A percentile compares a stretch with the other conserved stretches of the same genome.
These are phyloP conservation scores for Hycleus cichorii DNA, from an alignment of 1,140 invertebrate genomes.

Conservation along the genomic window DNA sequence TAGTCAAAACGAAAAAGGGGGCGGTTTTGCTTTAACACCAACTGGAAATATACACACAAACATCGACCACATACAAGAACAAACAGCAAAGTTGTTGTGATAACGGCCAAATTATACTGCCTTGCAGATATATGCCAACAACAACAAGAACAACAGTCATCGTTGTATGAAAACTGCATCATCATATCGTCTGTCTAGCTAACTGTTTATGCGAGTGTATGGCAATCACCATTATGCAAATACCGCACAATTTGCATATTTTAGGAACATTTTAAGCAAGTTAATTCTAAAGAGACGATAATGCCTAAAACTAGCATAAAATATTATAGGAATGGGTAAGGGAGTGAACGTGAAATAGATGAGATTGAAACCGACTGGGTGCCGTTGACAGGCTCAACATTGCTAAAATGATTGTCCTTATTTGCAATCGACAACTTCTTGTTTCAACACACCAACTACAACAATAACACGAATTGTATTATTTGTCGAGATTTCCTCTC, in stretches of 20 bases:
- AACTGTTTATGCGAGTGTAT: no score
- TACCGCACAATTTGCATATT: conserved; percentile 32
- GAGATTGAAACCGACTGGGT: no score
- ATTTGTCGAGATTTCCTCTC: no score
- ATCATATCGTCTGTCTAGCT: neutral
- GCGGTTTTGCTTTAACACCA: no score
- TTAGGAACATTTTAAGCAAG: conserved; percentile 30
- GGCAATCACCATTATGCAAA: conserved; percentile 33
- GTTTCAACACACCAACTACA: no score
- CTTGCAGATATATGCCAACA: conserved; percentile 17
- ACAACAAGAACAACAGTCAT: conserved; percentile 27
- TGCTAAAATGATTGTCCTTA: no score
- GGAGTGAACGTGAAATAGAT: no score
- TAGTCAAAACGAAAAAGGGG: conserved; percentile 18
- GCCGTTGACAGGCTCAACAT: no score
- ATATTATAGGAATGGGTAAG: no score
- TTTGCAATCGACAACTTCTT: no score
- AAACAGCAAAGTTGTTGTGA: conserved; percentile 2
- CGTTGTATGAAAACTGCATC: conserved; percentile 19
- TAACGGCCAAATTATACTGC: conserved; percentile 30
- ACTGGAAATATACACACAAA: no score
- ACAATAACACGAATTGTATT: no score
- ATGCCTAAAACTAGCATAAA: neutral
- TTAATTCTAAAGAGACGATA: conserved; percentile 25
- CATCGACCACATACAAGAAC: neutral